Evolutionary conservation across 2,797 vertebrate species (phyloP).

Genomic region (Gadopsis marmoratus): DNA sequence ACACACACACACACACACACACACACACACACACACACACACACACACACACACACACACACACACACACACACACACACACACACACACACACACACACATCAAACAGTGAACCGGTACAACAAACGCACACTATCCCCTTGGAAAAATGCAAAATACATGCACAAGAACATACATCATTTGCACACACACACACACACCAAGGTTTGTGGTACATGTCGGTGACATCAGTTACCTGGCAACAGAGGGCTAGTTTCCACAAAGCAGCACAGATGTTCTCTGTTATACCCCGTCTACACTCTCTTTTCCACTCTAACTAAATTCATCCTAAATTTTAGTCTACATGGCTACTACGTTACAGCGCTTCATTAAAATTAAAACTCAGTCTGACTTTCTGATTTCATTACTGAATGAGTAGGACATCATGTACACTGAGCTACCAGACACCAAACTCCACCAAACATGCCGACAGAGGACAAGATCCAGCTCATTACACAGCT

Average conservation of each 20-base stretch:
- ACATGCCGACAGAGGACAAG: slow-evolving; percentile 2
- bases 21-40: slow-evolving; percentile 20
- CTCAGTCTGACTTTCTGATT: not conserved
- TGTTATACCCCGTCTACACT: not conserved
- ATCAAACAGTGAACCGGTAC: not conserved
- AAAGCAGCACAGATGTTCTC: not conserved
- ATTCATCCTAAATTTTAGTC: not conserved
- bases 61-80: not conserved
- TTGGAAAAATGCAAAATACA: slow-evolving; percentile 17
- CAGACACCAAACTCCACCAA: not conserved
- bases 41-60: slow-evolving; percentile 15
- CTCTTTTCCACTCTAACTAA: not conserved
- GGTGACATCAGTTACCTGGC: slow-evolving; percentile 19
- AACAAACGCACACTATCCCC: slow-evolving; percentile 6
- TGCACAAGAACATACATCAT: not conserved
- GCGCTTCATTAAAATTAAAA: not conserved
- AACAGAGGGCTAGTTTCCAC: slow-evolving; percentile 2
- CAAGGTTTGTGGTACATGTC: not conserved
- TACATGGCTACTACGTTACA: not conserved
- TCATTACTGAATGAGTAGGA: not conserved
- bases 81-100: not conserved
- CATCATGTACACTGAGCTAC: not conserved
- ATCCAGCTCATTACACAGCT: slow-evolving; percentile 28
- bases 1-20: slow-evolving; percentile 47
- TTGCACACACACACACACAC: not conserved